These are phyloP conservation scores for Porites australiensis DNA, from an alignment of 64 coral and sea anemone species.

Conservation along the genomic window DNA sequence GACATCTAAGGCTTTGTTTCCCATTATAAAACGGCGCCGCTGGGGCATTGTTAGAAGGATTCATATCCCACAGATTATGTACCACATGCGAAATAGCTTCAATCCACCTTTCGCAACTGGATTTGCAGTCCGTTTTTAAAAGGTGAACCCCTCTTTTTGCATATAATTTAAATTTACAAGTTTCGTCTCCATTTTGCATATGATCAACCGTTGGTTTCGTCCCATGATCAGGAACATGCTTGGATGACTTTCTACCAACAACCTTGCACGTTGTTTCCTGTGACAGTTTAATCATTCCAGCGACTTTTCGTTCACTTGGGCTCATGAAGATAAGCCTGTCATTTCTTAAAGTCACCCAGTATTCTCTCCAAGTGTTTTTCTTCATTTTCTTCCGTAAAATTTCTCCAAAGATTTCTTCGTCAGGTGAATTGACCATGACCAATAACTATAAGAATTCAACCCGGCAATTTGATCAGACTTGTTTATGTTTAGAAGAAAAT, in stretches of 20 bases:
- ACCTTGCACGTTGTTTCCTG: conserved; percentile 23
- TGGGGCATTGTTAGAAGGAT: not conserved
- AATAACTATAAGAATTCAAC: not conserved
- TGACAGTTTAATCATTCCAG: conserved; percentile 38
- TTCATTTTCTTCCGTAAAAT: conserved; percentile 45
- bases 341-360: conserved; percentile 27
- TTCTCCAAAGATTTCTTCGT: not conserved
- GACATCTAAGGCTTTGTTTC: not conserved
- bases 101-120: conserved; percentile 57
- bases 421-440: not conserved
- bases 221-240: not conserved
- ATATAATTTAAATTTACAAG: conserved; percentile 40
- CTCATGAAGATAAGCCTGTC: conserved; percentile 39
- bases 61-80: not conserved
- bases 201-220: not conserved
- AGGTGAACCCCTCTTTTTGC: conserved; percentile 63
- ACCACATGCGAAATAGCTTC: conserved; percentile 28
- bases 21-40: not conserved
- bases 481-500: not conserved
- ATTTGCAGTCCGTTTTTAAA: conserved; percentile 47
- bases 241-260: not conserved
- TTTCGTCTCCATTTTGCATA: not conserved
- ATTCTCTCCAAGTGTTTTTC: conserved; percentile 62
- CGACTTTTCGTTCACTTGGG: conserved; percentile 9
- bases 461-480: not conserved